A percentile compares a stretch with the other conserved stretches of the same genome.
Conservation (phyloP, 2,113 vertebrate genomes). For the Odocoileus virginianus region DNA sequence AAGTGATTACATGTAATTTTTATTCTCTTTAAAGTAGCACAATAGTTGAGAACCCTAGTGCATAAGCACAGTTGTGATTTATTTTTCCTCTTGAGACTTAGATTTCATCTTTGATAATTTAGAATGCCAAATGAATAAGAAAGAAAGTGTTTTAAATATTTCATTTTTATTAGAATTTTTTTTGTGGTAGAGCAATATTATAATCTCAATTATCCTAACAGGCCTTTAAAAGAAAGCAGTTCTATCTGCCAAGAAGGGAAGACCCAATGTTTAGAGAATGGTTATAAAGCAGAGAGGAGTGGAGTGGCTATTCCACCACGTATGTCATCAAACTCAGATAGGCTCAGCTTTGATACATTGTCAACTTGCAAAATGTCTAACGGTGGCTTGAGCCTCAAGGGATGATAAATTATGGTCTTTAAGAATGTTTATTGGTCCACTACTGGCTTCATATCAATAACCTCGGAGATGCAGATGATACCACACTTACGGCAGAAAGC, state of each 20-base stretch:
- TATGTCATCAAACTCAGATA: neutral
- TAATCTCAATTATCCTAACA: neutral
- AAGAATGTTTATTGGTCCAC: neutral
- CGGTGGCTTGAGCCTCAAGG: neutral
- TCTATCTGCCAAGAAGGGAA: neutral
- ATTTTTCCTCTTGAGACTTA: neutral
- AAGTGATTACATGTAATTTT: neutral
- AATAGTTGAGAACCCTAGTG: constrained; percentile 15
- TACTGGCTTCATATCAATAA: neutral
- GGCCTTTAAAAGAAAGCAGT: constrained; percentile 5
- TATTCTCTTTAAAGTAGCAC: neutral
- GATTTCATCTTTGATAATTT: constrained; percentile 5
- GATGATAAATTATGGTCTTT: neutral
- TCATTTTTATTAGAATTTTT: neutral
- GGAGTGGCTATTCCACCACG: neutral
- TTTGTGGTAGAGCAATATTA: neutral
- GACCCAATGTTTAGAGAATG: neutral
- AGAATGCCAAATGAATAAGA: constrained; percentile 34
- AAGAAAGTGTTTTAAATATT: neutral
- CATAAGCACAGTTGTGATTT: neutral
- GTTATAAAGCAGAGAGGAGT: neutral
- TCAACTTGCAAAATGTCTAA: neutral
- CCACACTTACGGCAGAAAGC: neutral
- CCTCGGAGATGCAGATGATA: neutral
- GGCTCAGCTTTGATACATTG: neutral